Conservation (phyloP, 2,797 vertebrate species). For the Microhierax caerulescens region DNA sequence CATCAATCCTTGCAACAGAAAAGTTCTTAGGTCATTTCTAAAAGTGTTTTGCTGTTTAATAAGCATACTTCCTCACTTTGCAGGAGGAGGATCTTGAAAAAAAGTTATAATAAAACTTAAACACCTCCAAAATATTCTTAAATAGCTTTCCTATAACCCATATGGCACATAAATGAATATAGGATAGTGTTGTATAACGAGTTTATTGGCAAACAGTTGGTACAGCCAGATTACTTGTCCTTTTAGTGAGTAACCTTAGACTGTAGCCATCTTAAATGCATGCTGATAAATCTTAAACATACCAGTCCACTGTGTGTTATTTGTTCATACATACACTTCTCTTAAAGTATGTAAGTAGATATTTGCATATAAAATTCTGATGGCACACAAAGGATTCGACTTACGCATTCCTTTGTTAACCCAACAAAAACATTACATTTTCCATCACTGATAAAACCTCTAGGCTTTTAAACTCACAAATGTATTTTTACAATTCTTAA, state of each 20-base stretch:
- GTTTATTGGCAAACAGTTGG: slow-evolving; percentile 28
- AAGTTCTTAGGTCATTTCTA: neutral
- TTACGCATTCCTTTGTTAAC: slow-evolving; percentile 18
- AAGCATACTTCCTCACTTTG: neutral
- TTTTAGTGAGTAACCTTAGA: slow-evolving; percentile 45
- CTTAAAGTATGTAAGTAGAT: slow-evolving; percentile 3
- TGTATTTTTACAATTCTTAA: slow-evolving; percentile 63
- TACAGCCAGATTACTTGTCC: slow-evolving; percentile 4
- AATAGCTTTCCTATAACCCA: slow-evolving; percentile 31
- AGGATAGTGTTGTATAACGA: neutral
- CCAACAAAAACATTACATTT: neutral
- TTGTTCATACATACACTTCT: neutral
- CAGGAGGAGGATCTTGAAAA: neutral
- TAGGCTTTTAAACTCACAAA: slow-evolving; percentile 47
- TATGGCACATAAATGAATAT: slow-evolving; percentile 35
- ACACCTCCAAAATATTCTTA: slow-evolving; percentile 10
- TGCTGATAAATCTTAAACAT: neutral
- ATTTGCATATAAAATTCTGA: slow-evolving; percentile 39
- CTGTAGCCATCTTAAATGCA: neutral
- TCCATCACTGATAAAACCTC: neutral
- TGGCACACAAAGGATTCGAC: neutral
- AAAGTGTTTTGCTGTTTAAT: slow-evolving; percentile 42
- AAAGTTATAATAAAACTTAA: slow-evolving; percentile 16
- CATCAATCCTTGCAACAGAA: neutral
- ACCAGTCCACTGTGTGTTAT: neutral